These are phyloP conservation scores for Asbolus verrucosus DNA, from an alignment of 1,140 invertebrate genomes.

Conservation along the genomic window DNA sequence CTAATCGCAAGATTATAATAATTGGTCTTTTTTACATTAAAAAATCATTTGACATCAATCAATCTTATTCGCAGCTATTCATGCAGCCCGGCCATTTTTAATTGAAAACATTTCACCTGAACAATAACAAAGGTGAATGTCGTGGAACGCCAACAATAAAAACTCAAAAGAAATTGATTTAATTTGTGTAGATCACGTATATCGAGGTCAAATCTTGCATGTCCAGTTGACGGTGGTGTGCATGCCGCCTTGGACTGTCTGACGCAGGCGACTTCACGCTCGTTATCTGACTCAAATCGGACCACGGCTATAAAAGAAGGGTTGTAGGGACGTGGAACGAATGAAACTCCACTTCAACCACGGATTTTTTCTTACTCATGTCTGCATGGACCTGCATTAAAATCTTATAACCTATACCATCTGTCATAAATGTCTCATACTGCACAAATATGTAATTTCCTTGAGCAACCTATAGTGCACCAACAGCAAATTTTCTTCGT, in stretches of 20 bases:
- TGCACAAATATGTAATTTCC: too few relatives aligned
- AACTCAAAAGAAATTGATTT: constrained; percentile 28
- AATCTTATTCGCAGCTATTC: too few relatives aligned
- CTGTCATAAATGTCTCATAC: too few relatives aligned
- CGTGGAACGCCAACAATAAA: neutral
- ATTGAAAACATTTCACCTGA: neutral
- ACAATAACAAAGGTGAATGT: neutral
- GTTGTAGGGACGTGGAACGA: neutral
- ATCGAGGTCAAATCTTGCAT: constrained; percentile 50
- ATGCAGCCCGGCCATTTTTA: neutral
- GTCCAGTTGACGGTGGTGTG: constrained; percentile 26
- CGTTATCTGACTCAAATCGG: constrained; percentile 42
- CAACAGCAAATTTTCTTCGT: too few relatives aligned
- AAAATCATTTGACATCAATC: too few relatives aligned
- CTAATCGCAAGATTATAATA: too few relatives aligned
- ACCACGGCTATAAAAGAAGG: constrained; percentile 16
- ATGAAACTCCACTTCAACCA: neutral
- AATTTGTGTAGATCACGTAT: constrained; percentile 31
- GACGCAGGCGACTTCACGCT: constrained; percentile 46
- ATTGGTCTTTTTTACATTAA: too few relatives aligned
- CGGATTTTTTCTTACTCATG: neutral
- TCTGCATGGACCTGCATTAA: neutral
- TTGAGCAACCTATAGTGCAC: too few relatives aligned
- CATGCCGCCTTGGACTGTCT: constrained; percentile 43
- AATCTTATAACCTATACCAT: neutral